Conservation (phyloP, 2,113 vertebrate species). For the Eidolon helvum region DNA sequence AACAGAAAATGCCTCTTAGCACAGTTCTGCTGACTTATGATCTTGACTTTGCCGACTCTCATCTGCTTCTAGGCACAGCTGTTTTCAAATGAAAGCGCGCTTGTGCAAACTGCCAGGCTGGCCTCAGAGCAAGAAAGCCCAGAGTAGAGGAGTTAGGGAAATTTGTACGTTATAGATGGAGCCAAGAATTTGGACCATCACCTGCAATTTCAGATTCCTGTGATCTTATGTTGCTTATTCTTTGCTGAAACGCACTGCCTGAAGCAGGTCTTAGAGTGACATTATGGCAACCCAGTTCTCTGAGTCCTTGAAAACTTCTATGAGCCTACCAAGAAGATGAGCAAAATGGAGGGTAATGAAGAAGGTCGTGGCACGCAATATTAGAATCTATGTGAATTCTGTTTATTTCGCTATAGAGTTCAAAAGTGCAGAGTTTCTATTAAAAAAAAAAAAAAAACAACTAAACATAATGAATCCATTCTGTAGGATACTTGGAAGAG, state of each 20-base stretch:
- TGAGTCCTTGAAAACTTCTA: neutral
- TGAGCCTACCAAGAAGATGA: slow-evolving; percentile 36
- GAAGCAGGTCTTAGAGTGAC: neutral
- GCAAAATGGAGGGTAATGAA: neutral
- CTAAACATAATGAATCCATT: neutral
- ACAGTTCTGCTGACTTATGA: slow-evolving; percentile 76
- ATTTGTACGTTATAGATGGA: slow-evolving; percentile 7
- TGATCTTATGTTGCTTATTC: neutral
- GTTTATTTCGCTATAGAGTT: neutral
- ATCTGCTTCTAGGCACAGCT: slow-evolving; percentile 78
- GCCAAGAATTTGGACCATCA: slow-evolving; percentile 63
- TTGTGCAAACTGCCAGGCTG: slow-evolving; percentile 62
- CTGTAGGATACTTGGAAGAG: neutral
- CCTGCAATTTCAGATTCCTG: slow-evolving; percentile 53
- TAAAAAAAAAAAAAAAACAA: neutral
- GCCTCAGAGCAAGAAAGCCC: slow-evolving; percentile 55
- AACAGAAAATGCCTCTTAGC: slow-evolving; percentile 68
- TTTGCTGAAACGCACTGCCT: neutral
- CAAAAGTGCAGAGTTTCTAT: neutral
- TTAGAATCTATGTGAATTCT: neutral
- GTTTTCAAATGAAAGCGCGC: slow-evolving; percentile 53
- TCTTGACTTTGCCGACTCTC: slow-evolving; percentile 53
- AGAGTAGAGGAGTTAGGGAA: neutral
- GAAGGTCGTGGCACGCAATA: neutral
- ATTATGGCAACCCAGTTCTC: neutral